phyloP scores from a whole-genome alignment of 1,140 invertebrate species.

The Drosophila sechellia region DNA sequence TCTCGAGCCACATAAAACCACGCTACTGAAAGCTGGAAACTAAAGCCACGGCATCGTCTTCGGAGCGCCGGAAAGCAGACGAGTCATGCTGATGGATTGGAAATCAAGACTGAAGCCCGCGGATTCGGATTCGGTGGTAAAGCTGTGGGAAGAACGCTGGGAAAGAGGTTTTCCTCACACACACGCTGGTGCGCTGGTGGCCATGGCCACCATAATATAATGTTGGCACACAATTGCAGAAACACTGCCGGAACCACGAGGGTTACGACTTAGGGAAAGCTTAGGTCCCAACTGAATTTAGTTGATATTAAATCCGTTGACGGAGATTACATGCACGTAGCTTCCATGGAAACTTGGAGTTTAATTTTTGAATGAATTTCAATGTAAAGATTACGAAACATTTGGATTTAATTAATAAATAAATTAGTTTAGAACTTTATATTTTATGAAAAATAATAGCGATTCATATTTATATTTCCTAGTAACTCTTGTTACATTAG shows the following conservation, averaged over 20 bases:
- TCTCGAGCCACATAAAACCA: slow-evolving; percentile 18
- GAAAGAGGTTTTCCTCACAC: slow-evolving; percentile 28
- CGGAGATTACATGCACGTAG: neutral
- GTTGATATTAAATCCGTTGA: slow-evolving; percentile 9
- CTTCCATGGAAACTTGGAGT: neutral
- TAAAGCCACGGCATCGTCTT: slow-evolving; percentile 9
- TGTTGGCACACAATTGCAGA: slow-evolving; percentile 61
- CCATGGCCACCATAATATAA: slow-evolving; percentile 14
- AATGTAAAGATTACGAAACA: neutral
- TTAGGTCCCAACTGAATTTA: slow-evolving; percentile 1
- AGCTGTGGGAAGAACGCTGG: slow-evolving; percentile 40
- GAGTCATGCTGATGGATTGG: slow-evolving; percentile 55
- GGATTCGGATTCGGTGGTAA: slow-evolving; percentile 21
- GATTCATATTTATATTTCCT: no score
- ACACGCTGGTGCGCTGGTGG: neutral
- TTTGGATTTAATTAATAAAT: neutral
- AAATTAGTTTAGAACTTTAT: neutral
- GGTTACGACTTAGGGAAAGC: slow-evolving; percentile 32
- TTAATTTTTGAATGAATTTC: neutral
- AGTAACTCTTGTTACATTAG: no score
- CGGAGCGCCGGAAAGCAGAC: slow-evolving; percentile 22
- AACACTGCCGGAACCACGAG: slow-evolving; percentile 50
- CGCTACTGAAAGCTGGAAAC: slow-evolving; percentile 4
- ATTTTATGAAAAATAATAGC: neutral
- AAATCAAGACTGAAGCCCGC: slow-evolving; percentile 35